Evolutionary conservation across 2,888 invertebrate species (phyloP).

Genomic region (Tenthredo distinguenda): DNA sequence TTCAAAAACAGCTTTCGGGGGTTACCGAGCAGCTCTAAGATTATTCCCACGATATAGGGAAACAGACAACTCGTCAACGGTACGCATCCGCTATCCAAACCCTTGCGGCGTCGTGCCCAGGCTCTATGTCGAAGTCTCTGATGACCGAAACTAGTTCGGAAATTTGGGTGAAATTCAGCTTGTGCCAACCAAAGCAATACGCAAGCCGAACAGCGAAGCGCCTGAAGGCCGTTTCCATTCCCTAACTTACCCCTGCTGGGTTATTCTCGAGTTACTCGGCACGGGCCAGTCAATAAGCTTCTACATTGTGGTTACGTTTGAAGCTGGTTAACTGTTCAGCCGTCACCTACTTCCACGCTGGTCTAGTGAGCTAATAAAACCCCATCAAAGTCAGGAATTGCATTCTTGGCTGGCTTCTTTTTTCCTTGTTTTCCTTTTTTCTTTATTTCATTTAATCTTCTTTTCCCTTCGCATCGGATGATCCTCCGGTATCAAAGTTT

Average conservation of each 20-base stretch:
- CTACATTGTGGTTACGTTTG: slow-evolving; percentile 46
- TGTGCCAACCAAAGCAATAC: slow-evolving; percentile 34
- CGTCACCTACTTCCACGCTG: not conserved
- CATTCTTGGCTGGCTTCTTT: not conserved
- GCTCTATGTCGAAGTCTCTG: slow-evolving; percentile 12
- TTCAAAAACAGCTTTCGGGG: not conserved
- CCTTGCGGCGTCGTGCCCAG: slow-evolving; percentile 5
- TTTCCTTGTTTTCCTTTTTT: not conserved
- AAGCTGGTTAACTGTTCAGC: slow-evolving; percentile 26
- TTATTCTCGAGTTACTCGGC: slow-evolving; percentile 34
- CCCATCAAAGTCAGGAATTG: not conserved
- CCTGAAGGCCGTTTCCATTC: slow-evolving; percentile 35
- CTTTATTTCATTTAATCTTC: not conserved
- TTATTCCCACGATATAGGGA: not conserved
- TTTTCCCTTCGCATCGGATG: not conserved
- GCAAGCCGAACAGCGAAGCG: slow-evolving; percentile 33
- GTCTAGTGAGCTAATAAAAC: slow-evolving; percentile 1
- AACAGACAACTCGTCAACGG: not conserved
- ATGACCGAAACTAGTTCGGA: slow-evolving; percentile 43
- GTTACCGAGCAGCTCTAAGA: not conserved
- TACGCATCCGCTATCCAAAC: not conserved
- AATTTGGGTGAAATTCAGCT: slow-evolving; percentile 28
- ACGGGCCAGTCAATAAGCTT: slow-evolving; percentile 44
- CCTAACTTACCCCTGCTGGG: slow-evolving; percentile 17
- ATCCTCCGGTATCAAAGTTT: not conserved